Evolutionary conservation across 1,140 invertebrate genomes (phyloP), one percentile per base, ranked within the genome.

Genomic region (Himalopsyche phryganea): DNA sequence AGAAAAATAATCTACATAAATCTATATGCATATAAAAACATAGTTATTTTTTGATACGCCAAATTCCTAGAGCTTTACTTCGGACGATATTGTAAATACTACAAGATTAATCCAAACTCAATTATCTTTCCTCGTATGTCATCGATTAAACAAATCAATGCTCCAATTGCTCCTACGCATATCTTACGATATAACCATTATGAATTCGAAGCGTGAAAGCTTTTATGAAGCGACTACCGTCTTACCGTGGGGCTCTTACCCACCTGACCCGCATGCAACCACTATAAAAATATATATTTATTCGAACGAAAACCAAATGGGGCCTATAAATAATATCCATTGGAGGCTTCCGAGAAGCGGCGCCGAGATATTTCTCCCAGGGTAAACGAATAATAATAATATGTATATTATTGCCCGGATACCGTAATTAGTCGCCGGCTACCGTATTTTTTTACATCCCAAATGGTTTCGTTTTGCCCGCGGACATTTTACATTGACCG

Each of bases 351-450:
- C 44, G 23, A 23, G 50, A 45, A 45, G 20, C 5, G 40, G 28
- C 18, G 18, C 46, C 11, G 23, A 32, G 46, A 44, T 60, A 55
- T 60, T 55, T 52, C 48, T 52, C 47, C 32, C 45, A 38, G 51
- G 50, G 50, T 47, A 50, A 42, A 55, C 9, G 50, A 49, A 55
- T 62, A 50, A 61, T 61, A 42, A 56, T 23, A 10, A 18, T 50
- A 19, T 36, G 20, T 57, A 57, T 28, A 57, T 57, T 57, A 49
- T 45, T 57, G 45, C 52, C 52, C 54, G 60, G 54, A 53, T 54
- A 51, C 60, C 60, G 54, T 61, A 52, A 48, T 56, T 61, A 52
- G 50, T 49, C 46, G 53, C 49, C 36, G 54, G 54, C 54, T 56
- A 48, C 54, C 46, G 54, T 56, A 56, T 55, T 55, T 38, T 42